Conservation (phyloP, 2,888 invertebrate species). For the Dascillus cervinus region DNA sequence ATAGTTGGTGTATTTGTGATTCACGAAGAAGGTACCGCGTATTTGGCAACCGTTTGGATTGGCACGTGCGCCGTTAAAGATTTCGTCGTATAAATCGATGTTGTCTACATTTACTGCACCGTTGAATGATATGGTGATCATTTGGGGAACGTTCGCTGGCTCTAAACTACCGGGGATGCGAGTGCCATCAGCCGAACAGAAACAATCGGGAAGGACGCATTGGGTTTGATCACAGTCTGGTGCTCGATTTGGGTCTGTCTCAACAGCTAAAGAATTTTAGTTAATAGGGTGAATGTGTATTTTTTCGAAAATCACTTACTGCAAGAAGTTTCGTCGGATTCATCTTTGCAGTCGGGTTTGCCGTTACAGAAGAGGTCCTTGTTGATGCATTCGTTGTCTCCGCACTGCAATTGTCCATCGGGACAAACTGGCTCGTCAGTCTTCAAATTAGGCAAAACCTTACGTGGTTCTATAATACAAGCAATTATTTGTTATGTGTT, state of each 20-base stretch:
- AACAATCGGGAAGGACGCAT: conserved; percentile 84
- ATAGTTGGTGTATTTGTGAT: conserved; percentile 89
- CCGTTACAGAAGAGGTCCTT: conserved; percentile 90
- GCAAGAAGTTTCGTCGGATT: conserved; percentile 92
- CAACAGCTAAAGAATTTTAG: conserved; percentile 59
- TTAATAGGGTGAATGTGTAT: conserved; percentile 2
- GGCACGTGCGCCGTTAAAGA: conserved; percentile 76
- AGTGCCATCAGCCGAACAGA: conserved; percentile 88
- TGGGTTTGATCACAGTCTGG: conserved; percentile 87
- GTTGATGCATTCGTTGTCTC: conserved; percentile 86
- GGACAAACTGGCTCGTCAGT: conserved; percentile 91
- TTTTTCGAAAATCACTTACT: no score
- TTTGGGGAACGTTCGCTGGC: conserved; percentile 80
- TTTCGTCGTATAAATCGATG: conserved; percentile 83
- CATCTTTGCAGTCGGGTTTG: conserved; percentile 86
- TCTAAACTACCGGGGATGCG: conserved; percentile 80
- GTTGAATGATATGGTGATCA: conserved; percentile 89
- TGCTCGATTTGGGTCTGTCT: conserved; percentile 84
- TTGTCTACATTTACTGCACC: conserved; percentile 90
- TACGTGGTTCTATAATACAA: conserved; percentile 71
- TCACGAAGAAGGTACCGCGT: conserved; percentile 85
- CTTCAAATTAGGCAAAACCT: conserved; percentile 79
- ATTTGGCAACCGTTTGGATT: conserved; percentile 88
- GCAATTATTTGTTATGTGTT: no score
- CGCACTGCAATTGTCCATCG: conserved; percentile 84